Evolutionary conservation across 2,113 vertebrate genomes (phyloP), one percentile per base, ranked within the genome.

Genomic region (Ctenomys sociabilis): DNA sequence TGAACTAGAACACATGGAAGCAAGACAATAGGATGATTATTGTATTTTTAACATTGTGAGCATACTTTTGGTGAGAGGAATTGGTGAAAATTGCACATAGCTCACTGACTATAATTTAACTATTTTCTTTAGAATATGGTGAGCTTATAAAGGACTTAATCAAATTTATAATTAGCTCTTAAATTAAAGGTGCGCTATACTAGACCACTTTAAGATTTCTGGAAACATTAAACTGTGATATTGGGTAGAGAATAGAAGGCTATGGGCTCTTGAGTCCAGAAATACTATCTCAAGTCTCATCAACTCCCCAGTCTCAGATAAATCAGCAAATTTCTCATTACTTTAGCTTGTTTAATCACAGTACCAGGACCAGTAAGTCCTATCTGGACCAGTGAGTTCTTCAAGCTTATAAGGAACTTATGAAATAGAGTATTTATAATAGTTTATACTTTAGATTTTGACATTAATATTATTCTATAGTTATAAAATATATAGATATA

Each of bases 1-100:
- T 43, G 54, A 91, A 70, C 12, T 61, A 82, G 30, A 94, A 52
- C 28, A 89, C 93, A 81, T 80, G 37, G 92, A 89, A 91, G 2
- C 14, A 75, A 73, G 16, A 49, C 7, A 43, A 3, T 35, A 82
- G 22, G 12, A 28, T 93, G 37, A 70, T 83, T 30, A 35, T 68
- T 85, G 28, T 82, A 16, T 26, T 49, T 70, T 85, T 26, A 12
- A 22, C 9, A 80, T 49, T 91, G 0, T 54, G 22, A 84, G 92
- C 22, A 35, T 78, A 17, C 90, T 70, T 88, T 72, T 7, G 1
- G 49, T 61, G 9, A 68, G 9, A 73, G 24, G 32, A 17, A 7
- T 14, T 37, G 19, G 10, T 88, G 11, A 88, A 93, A 96, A 89
- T 26, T 2, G 22, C n/a, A 37, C 24, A 35, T 7, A 52, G 54